Evolutionary conservation across 2,797 vertebrate genomes (phyloP).

Genomic region (Lagocephalus sceleratus): DNA sequence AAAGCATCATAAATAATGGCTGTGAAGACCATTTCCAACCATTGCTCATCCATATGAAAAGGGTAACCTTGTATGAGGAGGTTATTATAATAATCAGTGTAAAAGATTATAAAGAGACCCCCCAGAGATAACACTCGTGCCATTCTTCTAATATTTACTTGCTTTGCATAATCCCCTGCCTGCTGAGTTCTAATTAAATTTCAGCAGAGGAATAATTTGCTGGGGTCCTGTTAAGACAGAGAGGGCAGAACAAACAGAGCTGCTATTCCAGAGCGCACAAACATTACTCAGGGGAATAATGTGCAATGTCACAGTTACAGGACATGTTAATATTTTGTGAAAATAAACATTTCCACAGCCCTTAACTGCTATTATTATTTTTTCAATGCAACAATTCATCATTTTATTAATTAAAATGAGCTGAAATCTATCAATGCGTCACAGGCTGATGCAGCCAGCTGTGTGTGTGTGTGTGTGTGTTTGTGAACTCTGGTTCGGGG

Average conservation of each 20-base stretch:
- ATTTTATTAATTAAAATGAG: background rate
- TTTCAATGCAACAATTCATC: background rate
- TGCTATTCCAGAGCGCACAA: slow-evolving; percentile 13
- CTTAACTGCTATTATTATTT: slow-evolving; percentile 17
- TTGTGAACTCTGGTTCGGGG: too few relatives aligned
- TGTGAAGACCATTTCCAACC: background rate
- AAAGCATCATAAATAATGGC: background rate
- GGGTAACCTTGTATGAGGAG: background rate
- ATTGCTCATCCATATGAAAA: background rate
- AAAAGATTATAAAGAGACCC: slow-evolving; percentile 11
- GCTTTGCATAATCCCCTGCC: slow-evolving; percentile 57
- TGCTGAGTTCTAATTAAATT: slow-evolving; percentile 49
- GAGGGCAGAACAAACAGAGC: slow-evolving; percentile 26
- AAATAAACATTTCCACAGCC: background rate
- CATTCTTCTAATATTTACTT: slow-evolving; percentile 44
- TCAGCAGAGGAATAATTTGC: slow-evolving; percentile 32
- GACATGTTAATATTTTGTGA: slow-evolving; percentile 2
- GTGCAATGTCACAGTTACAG: slow-evolving; percentile 10
- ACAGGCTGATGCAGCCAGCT: too few relatives aligned
- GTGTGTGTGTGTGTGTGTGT: too few relatives aligned
- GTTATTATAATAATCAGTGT: slow-evolving; percentile 10
- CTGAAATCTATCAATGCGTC: too few relatives aligned
- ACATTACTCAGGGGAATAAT: slow-evolving; percentile 5
- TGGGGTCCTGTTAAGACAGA: slow-evolving; percentile 30
- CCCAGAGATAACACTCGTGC: slow-evolving; percentile 16